Base-by-base conservation (phyloP, 2,888 invertebrate species). In the Xestia rhomboidea region DNA sequence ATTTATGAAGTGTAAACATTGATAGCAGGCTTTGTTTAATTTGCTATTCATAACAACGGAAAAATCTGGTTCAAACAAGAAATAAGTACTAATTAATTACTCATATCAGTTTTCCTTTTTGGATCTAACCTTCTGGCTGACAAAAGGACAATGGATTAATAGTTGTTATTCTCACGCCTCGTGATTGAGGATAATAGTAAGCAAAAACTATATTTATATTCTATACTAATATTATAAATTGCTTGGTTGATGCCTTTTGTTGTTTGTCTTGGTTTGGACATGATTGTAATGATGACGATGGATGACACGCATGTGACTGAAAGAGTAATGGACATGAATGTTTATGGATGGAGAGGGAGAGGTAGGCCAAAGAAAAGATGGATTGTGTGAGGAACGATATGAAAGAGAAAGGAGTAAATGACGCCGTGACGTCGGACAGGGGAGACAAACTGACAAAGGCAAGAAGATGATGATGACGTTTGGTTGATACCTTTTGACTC, bases 61-160 rank as follows among this genome's bases (percentile, higher is more conserved):
- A n/a, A 46, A 71, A 46, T 81, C 51, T 81, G 21, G 38, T 30
- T 44, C 10, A 62, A 62, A 51, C 49, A 18, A 73, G 18, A 49
- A 21, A 80, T 73, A 38, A 24, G 18, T n/a, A 27, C 34, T 24
- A n/a, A 41, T 72, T 13, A 57, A n/a, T 73, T 27, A 57, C 57
- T 27, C 8, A n/a, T 38, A 44, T n/a, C 5, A 38, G 34, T 80
- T 54, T 80, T 49, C 57, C 64, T 81, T 0, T 24, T 27, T 27
- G 3, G 13, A 63, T 21, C 1, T 63, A 27, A 63, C 63, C 74
- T 77, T 77, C 38, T 46, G 21, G 27, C 66, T 60, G n/a, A 76
- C 27, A 82, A 51, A 81, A 82, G 66, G 15, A n/a, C 41, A 75
- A 46, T 73, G 2, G 46, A 41, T 46, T 41, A 27, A 57, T 66